Base-by-base conservation (phyloP, 2,888 invertebrate genomes). In the Chrysomela aeneicollis region DNA sequence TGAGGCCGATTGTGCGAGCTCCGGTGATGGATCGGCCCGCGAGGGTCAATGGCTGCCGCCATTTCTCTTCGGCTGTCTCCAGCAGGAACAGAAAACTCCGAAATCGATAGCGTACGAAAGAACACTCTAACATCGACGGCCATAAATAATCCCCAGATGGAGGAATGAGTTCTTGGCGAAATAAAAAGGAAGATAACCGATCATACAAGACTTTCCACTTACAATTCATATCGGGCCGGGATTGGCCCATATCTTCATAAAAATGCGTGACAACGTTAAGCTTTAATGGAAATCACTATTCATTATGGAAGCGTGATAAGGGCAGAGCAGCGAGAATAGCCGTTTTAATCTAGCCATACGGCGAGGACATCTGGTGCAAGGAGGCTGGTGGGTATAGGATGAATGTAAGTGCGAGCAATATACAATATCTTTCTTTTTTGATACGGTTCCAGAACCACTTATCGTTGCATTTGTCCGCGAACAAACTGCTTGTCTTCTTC, bases 41-140 rank as follows among this genome's bases (percentile, higher is more conserved):
- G 84, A 86, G 85, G 86, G 86, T 86, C 86, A 86, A 85, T 85
- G 86, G 85, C 85, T 85, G 84, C 84, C 83, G 85, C 85, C 84
- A 86, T 86, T 86, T 86, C 85, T 86, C 85, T 85, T 85, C 83
- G 82, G 82, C 85, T 85, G 85, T 86, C 85, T 85, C 84, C 82
- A 82, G 82, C 85, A 85, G 80, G 73, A 75, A 73, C 74, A 75
- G 73, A 71, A 78, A 75, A 77, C 69, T 72, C 73, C 73, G 74
- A 75, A 79, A 79, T 79, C 80, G 79, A 80, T 80, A 78, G 74
- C 71, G 72, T 73, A 74, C 71, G 73, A 75, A 74, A 71, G 74
- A 73, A 73, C 75, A 75, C 73, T 77, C 73, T 73, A 71, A 59
- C 74, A 74, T 69, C 67, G 69, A 70, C 68, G 66, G 70, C 74